Conservation (phyloP, 2,797 vertebrate genomes). For the Arctocebus calabarensis region DNA sequence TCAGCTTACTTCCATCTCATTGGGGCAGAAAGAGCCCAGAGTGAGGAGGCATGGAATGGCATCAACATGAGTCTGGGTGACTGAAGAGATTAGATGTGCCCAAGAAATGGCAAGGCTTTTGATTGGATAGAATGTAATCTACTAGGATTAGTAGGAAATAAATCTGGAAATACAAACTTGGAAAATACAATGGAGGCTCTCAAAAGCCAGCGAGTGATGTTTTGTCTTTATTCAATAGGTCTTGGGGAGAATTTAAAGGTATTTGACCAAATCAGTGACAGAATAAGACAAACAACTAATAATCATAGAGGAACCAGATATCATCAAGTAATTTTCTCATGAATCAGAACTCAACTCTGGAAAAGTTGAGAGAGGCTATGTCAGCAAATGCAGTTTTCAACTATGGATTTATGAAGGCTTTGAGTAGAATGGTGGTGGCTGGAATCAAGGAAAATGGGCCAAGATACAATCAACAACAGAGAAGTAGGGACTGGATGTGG, state of each 20-base stretch:
- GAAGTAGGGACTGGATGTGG: not conserved
- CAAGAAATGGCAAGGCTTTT: not conserved
- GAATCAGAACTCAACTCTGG: not conserved
- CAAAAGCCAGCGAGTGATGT: not conserved
- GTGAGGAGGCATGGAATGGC: not conserved
- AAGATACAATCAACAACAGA: not conserved
- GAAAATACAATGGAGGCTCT: not conserved
- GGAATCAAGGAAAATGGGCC: constrained; percentile 8
- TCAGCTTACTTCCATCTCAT: not conserved
- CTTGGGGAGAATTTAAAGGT: not conserved
- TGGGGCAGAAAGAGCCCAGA: not conserved
- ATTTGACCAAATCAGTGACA: constrained; percentile 8
- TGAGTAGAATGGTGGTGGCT: not conserved
- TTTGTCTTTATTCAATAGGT: not conserved
- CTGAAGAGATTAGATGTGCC: not conserved
- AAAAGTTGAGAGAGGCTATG: not conserved
- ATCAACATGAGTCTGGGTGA: not conserved
- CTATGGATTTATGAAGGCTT: not conserved
- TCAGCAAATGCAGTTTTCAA: not conserved
- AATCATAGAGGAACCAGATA: not conserved
- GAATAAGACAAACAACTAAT: not conserved
- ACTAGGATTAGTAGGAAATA: not conserved
- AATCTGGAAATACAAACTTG: not conserved
- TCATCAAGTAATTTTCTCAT: not conserved
- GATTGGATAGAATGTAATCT: not conserved